phyloP scores from a whole-genome alignment of 2,888 invertebrate species.

The Amitus sp. region DNA sequence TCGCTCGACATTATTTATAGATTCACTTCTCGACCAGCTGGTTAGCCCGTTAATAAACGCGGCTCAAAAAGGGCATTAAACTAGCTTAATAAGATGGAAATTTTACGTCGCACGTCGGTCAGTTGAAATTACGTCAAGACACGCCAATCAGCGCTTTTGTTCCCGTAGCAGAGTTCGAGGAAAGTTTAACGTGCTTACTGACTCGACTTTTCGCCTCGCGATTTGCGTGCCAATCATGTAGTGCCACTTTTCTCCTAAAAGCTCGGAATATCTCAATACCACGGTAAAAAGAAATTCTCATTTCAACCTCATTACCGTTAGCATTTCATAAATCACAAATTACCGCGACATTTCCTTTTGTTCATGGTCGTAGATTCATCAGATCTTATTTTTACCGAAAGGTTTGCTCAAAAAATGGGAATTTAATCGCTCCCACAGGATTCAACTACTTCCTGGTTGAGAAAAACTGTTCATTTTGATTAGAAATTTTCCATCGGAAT shows the following conservation, averaged over 20 bases:
- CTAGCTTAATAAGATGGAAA: constrained; percentile 24
- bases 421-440: too few relatives aligned
- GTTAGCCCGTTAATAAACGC: constrained; percentile 16
- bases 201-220: constrained; percentile 38
- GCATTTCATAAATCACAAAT: too few relatives aligned
- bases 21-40: constrained; percentile 2
- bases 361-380: too few relatives aligned
- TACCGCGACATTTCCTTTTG: too few relatives aligned
- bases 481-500: too few relatives aligned
- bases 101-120: constrained; percentile 28
- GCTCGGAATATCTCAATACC: not conserved
- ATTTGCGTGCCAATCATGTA: constrained; percentile 39
- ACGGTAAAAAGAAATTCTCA: not conserved
- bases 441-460: too few relatives aligned
- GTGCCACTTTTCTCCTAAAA: constrained; percentile 14
- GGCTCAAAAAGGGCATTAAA: constrained; percentile 12
- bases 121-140: constrained; percentile 17
- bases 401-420: not conserved
- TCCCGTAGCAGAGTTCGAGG: constrained; percentile 9
- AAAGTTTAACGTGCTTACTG: constrained; percentile 25
- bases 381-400: not conserved
- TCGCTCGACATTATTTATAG: not conserved
- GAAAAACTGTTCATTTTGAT: too few relatives aligned
- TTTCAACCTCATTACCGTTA: too few relatives aligned
- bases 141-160: constrained; percentile 35